Evolutionary conservation across 2,797 vertebrate genomes (phyloP), one percentile per base, ranked within the genome.

Genomic region (Periophthalmus magnuspinnatus): DNA sequence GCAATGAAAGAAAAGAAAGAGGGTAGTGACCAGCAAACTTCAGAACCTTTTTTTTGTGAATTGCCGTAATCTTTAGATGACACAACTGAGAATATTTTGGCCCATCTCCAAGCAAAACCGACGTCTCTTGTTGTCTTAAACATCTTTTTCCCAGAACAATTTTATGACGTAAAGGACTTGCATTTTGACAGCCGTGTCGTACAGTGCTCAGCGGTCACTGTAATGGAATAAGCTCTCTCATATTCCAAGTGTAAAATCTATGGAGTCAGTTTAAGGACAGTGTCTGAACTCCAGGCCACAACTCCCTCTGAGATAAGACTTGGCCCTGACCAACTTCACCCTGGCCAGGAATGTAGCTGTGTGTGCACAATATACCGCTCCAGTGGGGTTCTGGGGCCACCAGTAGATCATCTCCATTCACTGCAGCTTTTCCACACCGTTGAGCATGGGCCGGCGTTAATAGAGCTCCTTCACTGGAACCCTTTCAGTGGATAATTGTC

Each of bases 351-450:
- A 92, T 90, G 82, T 86, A 75, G 87, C 88, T 89, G 84, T 74
- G 83, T 86, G 78, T 86, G 89, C 88, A 86, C 81, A 90, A 83
- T 70, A 75, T 86, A 80, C 70, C 80, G 80, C 84, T 86, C 86
- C 90, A 86, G 87, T 86, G 76, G 84, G 86, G 76, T 86, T 85
- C 83, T 83, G 70, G 74, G 75, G 70, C 72, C 70, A 71, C 19
- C 45, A 69, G 69, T 14, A 70, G 85, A 89, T 90, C 87, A 88
- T 88, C 87, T 83, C 84, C 89, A 84, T 89, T 91, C 84, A 86
- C 70, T 70, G 72, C 85, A 87, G 87, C 81, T 91, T 88, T 88
- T 91, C 88, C 86, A 85, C 74, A 78, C 76, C 81, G 88, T 67
- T 89, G 84, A 87, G 77, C 86, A 82, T 75, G 66, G 84, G 76